These are phyloP conservation scores for Odobenus rosmarus DNA, from an alignment of 2,113 vertebrate genomes.

Conservation along the genomic window DNA sequence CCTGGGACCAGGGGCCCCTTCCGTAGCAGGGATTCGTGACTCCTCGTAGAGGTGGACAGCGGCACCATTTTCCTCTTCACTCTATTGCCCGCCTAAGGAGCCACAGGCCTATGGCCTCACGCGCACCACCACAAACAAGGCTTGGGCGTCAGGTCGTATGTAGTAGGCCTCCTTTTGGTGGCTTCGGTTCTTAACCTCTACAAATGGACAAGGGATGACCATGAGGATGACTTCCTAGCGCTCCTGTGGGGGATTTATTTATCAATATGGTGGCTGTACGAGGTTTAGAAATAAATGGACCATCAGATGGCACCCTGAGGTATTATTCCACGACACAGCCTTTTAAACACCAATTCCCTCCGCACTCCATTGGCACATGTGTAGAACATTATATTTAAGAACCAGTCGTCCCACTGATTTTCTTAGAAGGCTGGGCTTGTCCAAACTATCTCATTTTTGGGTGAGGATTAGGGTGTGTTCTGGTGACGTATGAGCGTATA, in stretches of 20 bases:
- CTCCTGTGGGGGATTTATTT: background rate
- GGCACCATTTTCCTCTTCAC: background rate
- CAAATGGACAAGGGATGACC: background rate
- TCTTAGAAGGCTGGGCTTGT: background rate
- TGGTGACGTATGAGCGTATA: background rate
- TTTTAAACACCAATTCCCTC: background rate
- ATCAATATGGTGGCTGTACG: background rate
- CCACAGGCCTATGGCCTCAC: background rate
- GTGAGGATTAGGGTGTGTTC: background rate
- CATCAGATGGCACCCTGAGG: background rate
- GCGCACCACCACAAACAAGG: background rate
- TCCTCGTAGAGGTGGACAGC: rapidly evolving
- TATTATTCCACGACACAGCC: background rate
- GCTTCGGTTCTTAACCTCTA: background rate
- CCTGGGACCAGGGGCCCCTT: background rate
- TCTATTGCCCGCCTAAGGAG: background rate
- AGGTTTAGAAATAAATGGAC: slow-evolving; percentile 35
- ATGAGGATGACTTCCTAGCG: background rate
- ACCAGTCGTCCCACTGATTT: background rate
- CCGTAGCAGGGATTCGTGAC: background rate
- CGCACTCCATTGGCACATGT: background rate
- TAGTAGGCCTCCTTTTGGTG: background rate
- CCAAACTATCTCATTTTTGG: background rate
- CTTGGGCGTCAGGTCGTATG: background rate
- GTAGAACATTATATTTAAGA: background rate